A percentile compares a stretch with the other conserved stretches of the same genome.
Conservation (phyloP, 2,888 invertebrate genomes). For the Drosophila lacicola region DNA sequence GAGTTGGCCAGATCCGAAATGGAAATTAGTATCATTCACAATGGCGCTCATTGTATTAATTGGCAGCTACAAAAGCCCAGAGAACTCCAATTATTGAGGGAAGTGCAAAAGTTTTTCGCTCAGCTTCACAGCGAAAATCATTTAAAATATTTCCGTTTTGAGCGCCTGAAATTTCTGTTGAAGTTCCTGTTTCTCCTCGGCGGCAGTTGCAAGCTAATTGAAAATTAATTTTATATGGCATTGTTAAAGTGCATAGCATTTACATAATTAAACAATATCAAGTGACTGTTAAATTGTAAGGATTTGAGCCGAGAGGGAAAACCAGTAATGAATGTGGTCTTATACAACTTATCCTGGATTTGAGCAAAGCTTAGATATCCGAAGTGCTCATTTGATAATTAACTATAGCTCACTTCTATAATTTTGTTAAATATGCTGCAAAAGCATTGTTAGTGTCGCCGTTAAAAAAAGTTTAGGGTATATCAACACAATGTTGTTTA, state of each 20-base stretch:
- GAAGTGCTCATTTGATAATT: background rate
- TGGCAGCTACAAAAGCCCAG: constrained; percentile 44
- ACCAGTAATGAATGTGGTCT: constrained; percentile 26
- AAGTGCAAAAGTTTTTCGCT: constrained; percentile 37
- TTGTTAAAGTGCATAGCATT: constrained; percentile 57
- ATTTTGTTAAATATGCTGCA: background rate
- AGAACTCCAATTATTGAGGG: constrained; percentile 63
- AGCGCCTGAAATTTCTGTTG: constrained; percentile 26
- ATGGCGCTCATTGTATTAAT: constrained; percentile 54
- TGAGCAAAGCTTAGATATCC: background rate
- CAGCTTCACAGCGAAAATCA: constrained; percentile 19
- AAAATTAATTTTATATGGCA: constrained; percentile 75
- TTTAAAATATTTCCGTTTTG: constrained; percentile 33
- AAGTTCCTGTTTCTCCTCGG: constrained; percentile 9
- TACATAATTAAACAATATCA: constrained; percentile 68
- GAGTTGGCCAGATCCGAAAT: constrained; percentile 38
- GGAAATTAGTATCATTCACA: constrained; percentile 70
- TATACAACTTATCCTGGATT: constrained; percentile 14
- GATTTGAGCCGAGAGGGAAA: constrained; percentile 35
- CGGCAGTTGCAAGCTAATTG: constrained; percentile 65
- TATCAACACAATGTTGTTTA: no score
- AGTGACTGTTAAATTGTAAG: constrained; percentile 54
- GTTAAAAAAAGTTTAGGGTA: no score
- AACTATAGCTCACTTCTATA: no score
- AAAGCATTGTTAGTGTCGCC: background rate